These are phyloP conservation scores for Andrena bucephala DNA, from an alignment of 2,888 invertebrate genomes.

Conservation along the genomic window DNA sequence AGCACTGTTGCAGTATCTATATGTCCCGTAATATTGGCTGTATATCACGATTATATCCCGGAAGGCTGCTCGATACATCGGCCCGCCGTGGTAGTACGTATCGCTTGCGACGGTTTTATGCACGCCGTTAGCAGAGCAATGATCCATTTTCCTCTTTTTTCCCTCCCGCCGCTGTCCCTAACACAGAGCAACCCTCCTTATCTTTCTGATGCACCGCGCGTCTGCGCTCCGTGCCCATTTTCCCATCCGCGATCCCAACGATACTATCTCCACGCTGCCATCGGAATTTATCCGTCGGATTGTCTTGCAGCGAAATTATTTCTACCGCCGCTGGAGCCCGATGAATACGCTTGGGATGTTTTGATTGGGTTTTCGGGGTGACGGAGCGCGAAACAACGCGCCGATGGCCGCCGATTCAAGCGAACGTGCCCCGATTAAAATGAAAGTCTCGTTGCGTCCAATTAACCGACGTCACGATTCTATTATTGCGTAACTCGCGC, in stretches of 20 bases:
- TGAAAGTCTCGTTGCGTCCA: conserved; percentile 41
- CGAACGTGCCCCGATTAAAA: conserved; percentile 28
- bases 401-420: conserved; percentile 19
- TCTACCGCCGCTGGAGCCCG: neutral
- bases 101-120: conserved; percentile 77
- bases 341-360: conserved; percentile 9
- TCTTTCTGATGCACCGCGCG: conserved; percentile 67
- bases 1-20: conserved; percentile 72
- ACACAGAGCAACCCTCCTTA: conserved; percentile 69
- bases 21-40: conserved; percentile 78
- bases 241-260: conserved; percentile 1
- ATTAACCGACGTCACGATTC: conserved; percentile 33
- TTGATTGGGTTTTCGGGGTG: conserved; percentile 7
- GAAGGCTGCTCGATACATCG: conserved; percentile 75
- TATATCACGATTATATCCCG: conserved; percentile 80
- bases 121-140: conserved; percentile 75
- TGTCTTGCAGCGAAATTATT: conserved; percentile 3
- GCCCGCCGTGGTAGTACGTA: conserved; percentile 65
- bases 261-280: neutral
- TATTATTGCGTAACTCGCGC: conserved; percentile 33
- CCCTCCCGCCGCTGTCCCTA: conserved; percentile 4
- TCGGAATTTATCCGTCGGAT: neutral
- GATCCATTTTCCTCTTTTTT: conserved; percentile 74
- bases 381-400: conserved; percentile 34
- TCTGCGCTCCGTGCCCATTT: neutral